Evolutionary conservation across 2,888 invertebrate genomes (phyloP).

Genomic region (Glyphotaelius pellucidus): DNA sequence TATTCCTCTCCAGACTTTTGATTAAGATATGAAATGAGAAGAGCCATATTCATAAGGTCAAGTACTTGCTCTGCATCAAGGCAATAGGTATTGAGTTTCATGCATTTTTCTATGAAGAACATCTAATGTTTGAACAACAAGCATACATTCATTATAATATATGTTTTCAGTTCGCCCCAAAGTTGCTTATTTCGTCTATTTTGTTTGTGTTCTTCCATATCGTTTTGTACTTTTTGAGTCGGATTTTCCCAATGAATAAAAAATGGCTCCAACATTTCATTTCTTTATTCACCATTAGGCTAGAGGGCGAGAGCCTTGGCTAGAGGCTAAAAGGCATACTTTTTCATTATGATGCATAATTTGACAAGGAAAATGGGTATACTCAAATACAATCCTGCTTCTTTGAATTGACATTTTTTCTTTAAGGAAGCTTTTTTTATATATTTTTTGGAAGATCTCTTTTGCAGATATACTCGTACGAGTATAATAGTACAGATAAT

Average conservation of each 20-base stretch:
- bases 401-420: no score
- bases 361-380: not conserved
- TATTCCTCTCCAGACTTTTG: no score
- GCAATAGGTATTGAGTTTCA: not conserved
- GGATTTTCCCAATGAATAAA: not conserved
- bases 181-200: no score
- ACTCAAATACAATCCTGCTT: no score
- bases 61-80: not conserved
- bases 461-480: no score
- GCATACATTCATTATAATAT: not conserved
- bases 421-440: no score
- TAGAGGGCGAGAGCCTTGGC: not conserved
- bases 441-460: no score
- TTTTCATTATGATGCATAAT: not conserved
- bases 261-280: not conserved
- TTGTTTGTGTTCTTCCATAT: no score
- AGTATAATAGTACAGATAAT: no score
- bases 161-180: not conserved
- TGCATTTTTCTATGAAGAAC: not conserved
- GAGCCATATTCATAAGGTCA: not conserved
- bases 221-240: no score
- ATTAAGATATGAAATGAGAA: not conserved
- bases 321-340: not conserved
- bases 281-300: not conserved
- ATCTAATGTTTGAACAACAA: not conserved